phyloP scores from a whole-genome alignment of 2,797 vertebrate genomes.

The Oceanodroma leucorhoa region DNA sequence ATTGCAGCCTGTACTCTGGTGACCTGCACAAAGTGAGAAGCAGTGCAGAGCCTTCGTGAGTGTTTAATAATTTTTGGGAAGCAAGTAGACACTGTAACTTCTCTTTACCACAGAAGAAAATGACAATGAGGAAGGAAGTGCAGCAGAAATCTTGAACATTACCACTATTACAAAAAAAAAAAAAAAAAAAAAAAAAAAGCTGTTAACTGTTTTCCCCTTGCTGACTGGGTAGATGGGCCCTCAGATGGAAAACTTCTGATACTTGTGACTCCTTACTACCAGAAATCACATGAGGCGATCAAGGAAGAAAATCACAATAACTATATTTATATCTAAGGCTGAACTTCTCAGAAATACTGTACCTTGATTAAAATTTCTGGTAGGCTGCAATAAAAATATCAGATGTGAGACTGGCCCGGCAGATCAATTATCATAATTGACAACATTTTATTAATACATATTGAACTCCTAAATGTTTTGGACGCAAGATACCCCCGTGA shows the following conservation, averaged over 20 bases:
- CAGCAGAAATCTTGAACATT: conserved; percentile 77
- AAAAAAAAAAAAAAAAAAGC: not conserved
- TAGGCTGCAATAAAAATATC: conserved; percentile 82
- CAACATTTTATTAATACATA: conserved; percentile 65
- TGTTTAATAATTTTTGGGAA: conserved; percentile 70
- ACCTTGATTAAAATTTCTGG: conserved; percentile 84
- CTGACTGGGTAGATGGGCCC: conserved; percentile 74
- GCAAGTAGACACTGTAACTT: conserved; percentile 70
- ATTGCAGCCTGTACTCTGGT: not conserved
- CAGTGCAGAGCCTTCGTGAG: not conserved
- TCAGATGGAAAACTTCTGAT: conserved; percentile 86
- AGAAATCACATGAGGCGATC: conserved; percentile 89
- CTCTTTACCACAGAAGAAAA: conserved; percentile 76
- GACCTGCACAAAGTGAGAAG: conserved; percentile 42
- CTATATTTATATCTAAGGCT: conserved; percentile 80
- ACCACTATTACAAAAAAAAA: conserved; percentile 65
- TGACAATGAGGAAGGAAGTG: conserved; percentile 84
- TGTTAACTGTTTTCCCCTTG: conserved; percentile 73
- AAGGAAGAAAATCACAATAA: conserved; percentile 85
- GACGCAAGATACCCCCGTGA: conserved; percentile 60
- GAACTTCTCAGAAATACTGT: conserved; percentile 90
- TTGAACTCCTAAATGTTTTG: conserved; percentile 71
- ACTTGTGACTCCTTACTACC: conserved; percentile 86
- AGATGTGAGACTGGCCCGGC: conserved; percentile 69
- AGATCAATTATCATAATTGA: conserved; percentile 76